Conservation (phyloP, 2,113 vertebrate genomes). For the Plestiodon gilberti region DNA sequence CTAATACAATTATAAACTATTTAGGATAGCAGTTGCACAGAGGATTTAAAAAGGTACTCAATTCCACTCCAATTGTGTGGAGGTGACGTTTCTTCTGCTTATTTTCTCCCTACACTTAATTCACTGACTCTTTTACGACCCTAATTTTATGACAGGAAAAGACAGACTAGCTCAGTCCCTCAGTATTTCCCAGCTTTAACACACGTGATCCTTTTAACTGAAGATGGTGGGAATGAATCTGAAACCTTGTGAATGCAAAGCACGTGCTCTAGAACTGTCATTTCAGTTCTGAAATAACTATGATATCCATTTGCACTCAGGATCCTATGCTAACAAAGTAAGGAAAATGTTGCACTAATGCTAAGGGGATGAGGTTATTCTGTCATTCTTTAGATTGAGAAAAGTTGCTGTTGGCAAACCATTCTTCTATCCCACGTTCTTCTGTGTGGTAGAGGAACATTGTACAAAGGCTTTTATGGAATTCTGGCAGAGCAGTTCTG, state of each 20-base stretch:
- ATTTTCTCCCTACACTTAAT: not conserved
- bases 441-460: not conserved
- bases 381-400: not conserved
- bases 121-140: too few species aligned
- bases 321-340: not conserved
- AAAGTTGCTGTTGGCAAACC: not conserved
- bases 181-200: not conserved
- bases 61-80: not conserved
- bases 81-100: not conserved
- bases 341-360: not conserved
- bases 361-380: not conserved
- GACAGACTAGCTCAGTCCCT: not conserved
- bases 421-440: not conserved
- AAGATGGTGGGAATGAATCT: not conserved
- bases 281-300: too few species aligned
- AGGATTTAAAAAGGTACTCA: conserved; percentile 2
- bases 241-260: not conserved
- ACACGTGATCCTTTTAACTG: not conserved
- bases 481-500: not conserved
- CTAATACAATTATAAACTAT: conserved; percentile 35
- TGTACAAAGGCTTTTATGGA: not conserved
- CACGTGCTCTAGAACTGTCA: not conserved
- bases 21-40: not conserved
- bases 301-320: too few species aligned
- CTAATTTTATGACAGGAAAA: not conserved